Percentiles rank a stretch among this genome's conserved stretches.
These are phyloP conservation scores for Didymodactylos carnosus DNA, from an alignment of 2,888 invertebrate genomes.

Conservation along the genomic window DNA sequence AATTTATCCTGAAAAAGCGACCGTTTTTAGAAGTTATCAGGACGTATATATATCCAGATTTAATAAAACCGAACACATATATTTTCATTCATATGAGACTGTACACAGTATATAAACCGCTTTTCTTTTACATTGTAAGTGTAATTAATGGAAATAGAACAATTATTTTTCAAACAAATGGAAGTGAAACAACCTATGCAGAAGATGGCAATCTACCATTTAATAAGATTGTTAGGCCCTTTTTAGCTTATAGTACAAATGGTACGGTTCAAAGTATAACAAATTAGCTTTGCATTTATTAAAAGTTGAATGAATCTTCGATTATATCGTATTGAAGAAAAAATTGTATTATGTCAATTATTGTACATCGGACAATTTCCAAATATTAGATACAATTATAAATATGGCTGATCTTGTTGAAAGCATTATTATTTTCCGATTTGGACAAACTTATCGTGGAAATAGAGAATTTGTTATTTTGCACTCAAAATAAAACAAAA, in stretches of 20 bases:
- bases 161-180: background rate
- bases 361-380: conserved; percentile 5
- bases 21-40: too few relatives aligned
- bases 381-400: background rate
- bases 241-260: conserved; percentile 6
- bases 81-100: too few relatives aligned
- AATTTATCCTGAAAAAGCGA: too few relatives aligned
- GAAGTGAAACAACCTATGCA: background rate
- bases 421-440: conserved; percentile 3
- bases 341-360: conserved; percentile 8
- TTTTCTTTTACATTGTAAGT: background rate
- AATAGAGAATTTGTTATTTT: conserved; percentile 6
- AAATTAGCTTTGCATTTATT: too few relatives aligned
- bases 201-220: background rate
- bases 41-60: background rate
- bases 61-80: background rate
- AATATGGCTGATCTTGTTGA: background rate
- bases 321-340: too few relatives aligned
- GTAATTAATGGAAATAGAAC: background rate
- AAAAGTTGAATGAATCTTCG: too few relatives aligned
- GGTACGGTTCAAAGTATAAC: background rate
- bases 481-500: too few relatives aligned
- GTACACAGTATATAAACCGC: background rate
- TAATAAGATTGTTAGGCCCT: background rate
- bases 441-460: conserved; percentile 10